Evolutionary conservation across 1,140 invertebrate species (phyloP).

Genomic region (Zaprionus vittiger): DNA sequence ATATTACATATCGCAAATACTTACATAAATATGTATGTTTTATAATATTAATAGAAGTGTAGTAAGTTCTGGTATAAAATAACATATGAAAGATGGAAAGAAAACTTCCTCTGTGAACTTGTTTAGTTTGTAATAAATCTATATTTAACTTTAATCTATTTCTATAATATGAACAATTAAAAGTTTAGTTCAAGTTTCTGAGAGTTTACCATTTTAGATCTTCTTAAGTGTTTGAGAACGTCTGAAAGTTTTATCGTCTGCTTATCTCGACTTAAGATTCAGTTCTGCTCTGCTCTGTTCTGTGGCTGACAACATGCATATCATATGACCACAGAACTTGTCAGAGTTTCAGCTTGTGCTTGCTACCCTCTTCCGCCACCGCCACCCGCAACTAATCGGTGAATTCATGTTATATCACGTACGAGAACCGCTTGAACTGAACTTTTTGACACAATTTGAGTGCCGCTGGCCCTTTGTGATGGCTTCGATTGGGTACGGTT

Average conservation of each 20-base stretch:
- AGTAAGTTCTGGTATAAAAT: too few species aligned
- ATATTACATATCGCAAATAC: too few species aligned
- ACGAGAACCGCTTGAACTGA: conserved; percentile 47
- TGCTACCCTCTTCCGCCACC: neutral
- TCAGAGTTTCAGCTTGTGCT: neutral
- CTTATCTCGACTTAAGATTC: neutral
- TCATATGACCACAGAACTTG: conserved; percentile 31
- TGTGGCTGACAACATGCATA: conserved; percentile 3
- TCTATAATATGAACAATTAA: too few species aligned
- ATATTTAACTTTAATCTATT: too few species aligned
- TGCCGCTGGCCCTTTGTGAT: conserved; percentile 53
- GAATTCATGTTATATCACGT: conserved; percentile 63
- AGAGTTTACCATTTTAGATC: too few species aligned
- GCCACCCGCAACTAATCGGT: conserved; percentile 59
- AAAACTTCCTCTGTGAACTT: too few species aligned
- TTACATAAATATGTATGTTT: too few species aligned
- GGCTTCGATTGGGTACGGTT: conserved; percentile 48
- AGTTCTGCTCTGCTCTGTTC: neutral
- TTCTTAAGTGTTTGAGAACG: too few species aligned
- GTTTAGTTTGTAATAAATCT: too few species aligned
- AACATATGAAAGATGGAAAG: too few species aligned
- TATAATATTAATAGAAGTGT: too few species aligned
- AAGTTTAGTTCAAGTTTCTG: too few species aligned
- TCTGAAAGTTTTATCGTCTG: neutral
- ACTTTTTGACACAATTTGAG: conserved; percentile 75